Conservation (phyloP, 2,113 vertebrate genomes). For the Psettodes erumei region DNA sequence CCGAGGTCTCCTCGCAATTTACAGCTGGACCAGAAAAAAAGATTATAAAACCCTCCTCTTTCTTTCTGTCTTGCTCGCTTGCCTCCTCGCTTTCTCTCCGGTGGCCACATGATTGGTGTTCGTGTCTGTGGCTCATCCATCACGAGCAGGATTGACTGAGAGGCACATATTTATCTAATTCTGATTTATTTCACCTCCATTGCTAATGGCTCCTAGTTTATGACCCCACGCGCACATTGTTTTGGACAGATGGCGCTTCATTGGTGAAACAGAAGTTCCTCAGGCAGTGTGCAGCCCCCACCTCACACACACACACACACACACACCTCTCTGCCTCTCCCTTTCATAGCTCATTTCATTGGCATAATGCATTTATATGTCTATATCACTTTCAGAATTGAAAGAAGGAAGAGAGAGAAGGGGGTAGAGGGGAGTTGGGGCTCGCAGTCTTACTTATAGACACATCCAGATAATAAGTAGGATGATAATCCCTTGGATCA, state of each 20-base stretch:
- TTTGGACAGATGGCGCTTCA: slow-evolving; percentile 81
- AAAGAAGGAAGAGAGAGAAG: not conserved
- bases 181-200: slow-evolving; percentile 78
- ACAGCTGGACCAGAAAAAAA: slow-evolving; percentile 56
- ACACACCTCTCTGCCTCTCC: slow-evolving; percentile 18
- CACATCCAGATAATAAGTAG: slow-evolving; percentile 58
- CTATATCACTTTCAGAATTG: slow-evolving; percentile 82
- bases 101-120: slow-evolving; percentile 68
- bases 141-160: slow-evolving; percentile 73
- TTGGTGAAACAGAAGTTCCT: slow-evolving; percentile 71
- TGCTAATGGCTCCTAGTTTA: slow-evolving; percentile 80
- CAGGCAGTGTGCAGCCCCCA: slow-evolving; percentile 48
- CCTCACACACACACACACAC: too few relatives aligned
- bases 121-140: slow-evolving; percentile 67
- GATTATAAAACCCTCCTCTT: slow-evolving; percentile 28
- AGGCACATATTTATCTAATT: slow-evolving; percentile 81
- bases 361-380: slow-evolving; percentile 84
- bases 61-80: slow-evolving; percentile 35
- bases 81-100: slow-evolving; percentile 41
- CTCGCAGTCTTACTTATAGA: slow-evolving; percentile 43
- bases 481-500: slow-evolving; percentile 63
- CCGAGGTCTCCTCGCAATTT: slow-evolving; percentile 66
- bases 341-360: slow-evolving; percentile 86
- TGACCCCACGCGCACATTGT: slow-evolving; percentile 72
- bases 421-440: not conserved